These are phyloP conservation scores for Ochropacha duplaris DNA, from an alignment of 2,888 invertebrate species.

Conservation along the genomic window DNA sequence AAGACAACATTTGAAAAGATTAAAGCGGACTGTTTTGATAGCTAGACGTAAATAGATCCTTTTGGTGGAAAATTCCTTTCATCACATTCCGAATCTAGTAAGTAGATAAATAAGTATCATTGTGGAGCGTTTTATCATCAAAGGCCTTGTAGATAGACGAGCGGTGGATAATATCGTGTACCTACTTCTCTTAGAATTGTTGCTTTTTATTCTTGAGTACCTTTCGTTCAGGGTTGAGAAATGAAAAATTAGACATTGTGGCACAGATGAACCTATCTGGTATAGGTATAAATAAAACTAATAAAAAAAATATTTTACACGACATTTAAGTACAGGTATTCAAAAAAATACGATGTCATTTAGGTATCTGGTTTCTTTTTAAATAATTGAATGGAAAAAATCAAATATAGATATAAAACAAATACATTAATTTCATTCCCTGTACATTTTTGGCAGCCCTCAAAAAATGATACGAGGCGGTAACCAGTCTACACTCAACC, in stretches of 20 bases:
- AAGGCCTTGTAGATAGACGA: constrained; percentile 36
- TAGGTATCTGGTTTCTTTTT: too few species aligned
- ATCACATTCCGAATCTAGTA: constrained; percentile 34
- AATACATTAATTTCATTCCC: too few species aligned
- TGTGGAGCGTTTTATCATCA: constrained; percentile 41
- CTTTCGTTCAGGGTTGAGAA: neutral
- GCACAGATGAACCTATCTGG: too few species aligned
- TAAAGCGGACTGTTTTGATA: constrained; percentile 52
- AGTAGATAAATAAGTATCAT: constrained; percentile 39
- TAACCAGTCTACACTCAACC: too few species aligned
- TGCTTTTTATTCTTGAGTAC: constrained; percentile 7
- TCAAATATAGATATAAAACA: too few species aligned
- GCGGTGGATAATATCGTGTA: constrained; percentile 44
- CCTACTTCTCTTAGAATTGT: constrained; percentile 26
- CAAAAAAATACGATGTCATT: too few species aligned
- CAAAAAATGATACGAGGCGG: too few species aligned
- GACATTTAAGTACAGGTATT: too few species aligned
- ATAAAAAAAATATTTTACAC: too few species aligned
- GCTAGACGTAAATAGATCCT: constrained; percentile 54
- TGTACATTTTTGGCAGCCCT: too few species aligned
- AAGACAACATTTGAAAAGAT: constrained; percentile 53
- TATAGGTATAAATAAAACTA: too few species aligned
- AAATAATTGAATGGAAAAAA: too few species aligned
- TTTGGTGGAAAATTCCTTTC: constrained; percentile 49
- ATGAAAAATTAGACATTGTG: neutral